Base-by-base conservation (phyloP, 2,888 invertebrate genomes). In the Galerucella pusilla region DNA sequence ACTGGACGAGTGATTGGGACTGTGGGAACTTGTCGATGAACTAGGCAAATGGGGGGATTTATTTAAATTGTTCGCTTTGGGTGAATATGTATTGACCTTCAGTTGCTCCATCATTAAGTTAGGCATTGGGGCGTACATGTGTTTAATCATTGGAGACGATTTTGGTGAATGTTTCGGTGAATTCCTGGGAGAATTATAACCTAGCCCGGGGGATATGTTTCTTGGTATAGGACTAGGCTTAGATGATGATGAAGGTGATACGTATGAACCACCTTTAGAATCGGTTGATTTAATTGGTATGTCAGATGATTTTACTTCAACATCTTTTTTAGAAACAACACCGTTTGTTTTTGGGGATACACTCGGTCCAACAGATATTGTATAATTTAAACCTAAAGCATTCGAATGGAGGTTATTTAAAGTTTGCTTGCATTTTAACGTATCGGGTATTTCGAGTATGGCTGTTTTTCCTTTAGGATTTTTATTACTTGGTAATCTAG, bases 311-410 rank as follows among this genome's bases (percentile, higher is more conserved):
- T 68, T 75, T 25, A 71, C 57, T 11, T 74, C 73, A n/a, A 66
- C 52, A 7, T 80, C 80, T 14, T 75, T 75, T 74, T 79, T 80
- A 9, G 78, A 76, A 1, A 78, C 61, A 9, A 77, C 71, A 14
- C 80, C 80, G 71, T 81, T 83, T 9, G 73, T 75, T 67, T 81
- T 80, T 12, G 77, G 59, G 1, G 77, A 49, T 49, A 77, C 76
- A 52, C 75, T 77, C 7, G 79, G 78, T 10, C 81, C 82, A 2
- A 84, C 83, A 0, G 87, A 87, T 11, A 88, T 86, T 0, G 86
- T 86, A 72, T 87, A 88, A 76, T 87, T 87, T 78, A 88, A 76
- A 0, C 87, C 87, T 9, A 88, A 75, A 77, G 84, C 85, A 52
- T 85, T 81, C 16, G 87, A 87, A 76, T 86, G 87, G 60, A 87